Percentiles rank a stretch among this genome's conserved stretches.
Conservation (phyloP, 53 echinoderm and acorn worm species). For the Holothuria leucospilota region DNA sequence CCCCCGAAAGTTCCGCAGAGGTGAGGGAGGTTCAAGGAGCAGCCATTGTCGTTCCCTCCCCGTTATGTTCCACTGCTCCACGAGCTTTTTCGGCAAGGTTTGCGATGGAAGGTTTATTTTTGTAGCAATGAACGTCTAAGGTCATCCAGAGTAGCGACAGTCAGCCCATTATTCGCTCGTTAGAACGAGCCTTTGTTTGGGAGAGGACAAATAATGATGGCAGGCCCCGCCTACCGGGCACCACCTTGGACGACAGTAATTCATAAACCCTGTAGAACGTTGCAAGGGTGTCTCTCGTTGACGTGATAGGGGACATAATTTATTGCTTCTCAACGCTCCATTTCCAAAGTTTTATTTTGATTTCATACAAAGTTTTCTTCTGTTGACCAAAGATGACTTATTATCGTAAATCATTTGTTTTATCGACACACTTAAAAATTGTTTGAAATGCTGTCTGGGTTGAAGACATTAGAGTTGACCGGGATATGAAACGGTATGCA, state of each 20-base stretch:
- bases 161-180: slow-evolving; percentile 5
- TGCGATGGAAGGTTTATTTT: too few species aligned
- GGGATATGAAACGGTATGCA: slow-evolving; percentile 32
- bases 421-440: slow-evolving; percentile 37
- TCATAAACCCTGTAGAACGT: background rate
- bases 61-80: too few species aligned
- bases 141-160: background rate
- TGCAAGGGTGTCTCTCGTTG: too few species aligned
- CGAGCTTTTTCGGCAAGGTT: too few species aligned
- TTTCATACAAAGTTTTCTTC: slow-evolving; percentile 29
- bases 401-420: slow-evolving; percentile 30
- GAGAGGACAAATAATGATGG: background rate
- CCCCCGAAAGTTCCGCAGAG: too few species aligned
- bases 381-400: slow-evolving; percentile 13
- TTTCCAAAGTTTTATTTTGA: slow-evolving; percentile 41
- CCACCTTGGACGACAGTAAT: slow-evolving; percentile 25
- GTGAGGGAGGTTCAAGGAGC: too few species aligned
- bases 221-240: slow-evolving; percentile 39
- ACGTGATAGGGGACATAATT: background rate
- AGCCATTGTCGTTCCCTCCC: too few species aligned
- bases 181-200: slow-evolving; percentile 29
- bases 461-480: slow-evolving; percentile 18
- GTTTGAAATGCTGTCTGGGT: slow-evolving; percentile 39
- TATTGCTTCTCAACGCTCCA: background rate
- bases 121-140: background rate